Evolutionary conservation across 1,140 invertebrate genomes (phyloP).

Genomic region (Papilio dardanus): DNA sequence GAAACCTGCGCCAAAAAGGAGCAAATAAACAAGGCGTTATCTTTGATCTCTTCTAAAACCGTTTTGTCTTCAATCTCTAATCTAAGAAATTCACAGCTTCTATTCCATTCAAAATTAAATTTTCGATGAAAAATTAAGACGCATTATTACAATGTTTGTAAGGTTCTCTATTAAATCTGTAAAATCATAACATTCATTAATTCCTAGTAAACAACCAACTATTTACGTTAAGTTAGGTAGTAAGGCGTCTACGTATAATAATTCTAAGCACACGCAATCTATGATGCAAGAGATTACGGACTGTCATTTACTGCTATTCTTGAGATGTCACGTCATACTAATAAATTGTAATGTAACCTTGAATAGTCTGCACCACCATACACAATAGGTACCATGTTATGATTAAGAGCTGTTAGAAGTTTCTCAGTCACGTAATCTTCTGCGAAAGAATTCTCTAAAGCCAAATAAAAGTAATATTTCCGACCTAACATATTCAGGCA

Average conservation of each 20-base stretch:
- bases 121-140: no score
- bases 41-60: not conserved
- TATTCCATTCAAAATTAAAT: no score
- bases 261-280: no score
- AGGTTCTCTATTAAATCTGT: no score
- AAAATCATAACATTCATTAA: no score
- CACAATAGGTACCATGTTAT: slow-evolving; percentile 81
- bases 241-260: no score
- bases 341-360: slow-evolving; percentile 46
- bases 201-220: no score
- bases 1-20: slow-evolving; percentile 57
- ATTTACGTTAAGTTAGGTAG: no score
- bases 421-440: slow-evolving; percentile 87
- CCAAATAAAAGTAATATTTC: slow-evolving; percentile 87
- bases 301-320: no score
- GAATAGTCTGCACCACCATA: slow-evolving; percentile 77
- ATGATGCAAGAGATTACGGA: no score
- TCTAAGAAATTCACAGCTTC: no score
- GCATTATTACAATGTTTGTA: no score
- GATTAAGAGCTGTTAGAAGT: slow-evolving; percentile 80
- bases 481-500: slow-evolving; percentile 76
- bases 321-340: not conserved
- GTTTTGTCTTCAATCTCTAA: not conserved
- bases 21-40: not conserved
- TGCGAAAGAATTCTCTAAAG: slow-evolving; percentile 87